A percentile compares a stretch with the other conserved stretches of the same genome.
Conservation (phyloP, 2,797 vertebrate species). For the Hippoglossus hippoglossus region DNA sequence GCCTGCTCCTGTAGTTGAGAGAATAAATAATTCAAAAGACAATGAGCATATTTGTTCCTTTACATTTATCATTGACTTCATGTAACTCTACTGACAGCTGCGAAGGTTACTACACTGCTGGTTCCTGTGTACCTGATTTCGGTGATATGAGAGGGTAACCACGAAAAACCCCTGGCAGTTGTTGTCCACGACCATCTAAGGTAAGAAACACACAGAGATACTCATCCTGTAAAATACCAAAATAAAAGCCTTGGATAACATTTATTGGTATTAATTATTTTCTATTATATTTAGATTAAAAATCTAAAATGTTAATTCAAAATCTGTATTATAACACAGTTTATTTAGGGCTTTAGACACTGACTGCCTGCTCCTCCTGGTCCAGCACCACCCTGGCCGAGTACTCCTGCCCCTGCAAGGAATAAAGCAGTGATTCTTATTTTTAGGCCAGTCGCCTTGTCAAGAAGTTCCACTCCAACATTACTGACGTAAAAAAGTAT, state of each 20-base stretch:
- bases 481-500: not conserved
- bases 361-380: constrained; percentile 65
- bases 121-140: constrained; percentile 88
- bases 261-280: not conserved
- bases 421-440: constrained; percentile 17
- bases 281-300: constrained; percentile 11
- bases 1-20: constrained; percentile 65
- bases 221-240: constrained; percentile 4
- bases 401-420: constrained; percentile 66
- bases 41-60: not conserved
- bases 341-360: constrained; percentile 14
- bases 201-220: constrained; percentile 49
- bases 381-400: constrained; percentile 79
- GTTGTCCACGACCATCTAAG: constrained; percentile 88
- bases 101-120: not conserved
- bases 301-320: not conserved
- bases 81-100: not conserved
- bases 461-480: constrained; percentile 5
- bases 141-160: constrained; percentile 97
- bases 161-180: constrained; percentile 91
- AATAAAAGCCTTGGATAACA: not conserved
- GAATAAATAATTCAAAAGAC: not conserved
- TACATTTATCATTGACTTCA: constrained; percentile 1
- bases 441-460: not conserved
- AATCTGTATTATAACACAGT: not conserved